Evolutionary conservation across 2,113 vertebrate species (phyloP).

Genomic region (Calyptommatus sinebrachiatus): DNA sequence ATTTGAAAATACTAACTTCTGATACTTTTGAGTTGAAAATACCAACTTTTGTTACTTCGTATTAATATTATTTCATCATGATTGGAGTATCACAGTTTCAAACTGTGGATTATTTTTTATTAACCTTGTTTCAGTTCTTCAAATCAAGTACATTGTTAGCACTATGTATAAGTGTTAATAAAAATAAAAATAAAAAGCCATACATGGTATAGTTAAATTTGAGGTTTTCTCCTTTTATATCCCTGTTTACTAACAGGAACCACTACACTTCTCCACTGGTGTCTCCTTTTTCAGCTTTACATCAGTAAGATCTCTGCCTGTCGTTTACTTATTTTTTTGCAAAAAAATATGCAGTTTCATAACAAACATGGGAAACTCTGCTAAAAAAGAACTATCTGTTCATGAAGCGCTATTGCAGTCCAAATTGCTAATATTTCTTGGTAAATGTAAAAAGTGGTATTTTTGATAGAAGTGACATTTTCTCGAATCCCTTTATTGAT

Average conservation of each 20-base stretch:
- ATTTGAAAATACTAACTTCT: neutral
- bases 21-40: too few relatives aligned
- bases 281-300: neutral
- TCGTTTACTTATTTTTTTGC: slow-evolving; percentile 29
- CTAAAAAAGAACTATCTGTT: slow-evolving; percentile 38
- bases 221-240: too few relatives aligned
- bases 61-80: neutral
- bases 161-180: too few relatives aligned
- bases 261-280: slow-evolving; percentile 11
- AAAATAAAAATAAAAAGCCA: too few relatives aligned
- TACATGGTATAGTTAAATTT: too few relatives aligned
- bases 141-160: too few relatives aligned
- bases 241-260: neutral
- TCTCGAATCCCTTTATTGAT: neutral
- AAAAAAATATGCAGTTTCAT: slow-evolving; percentile 32
- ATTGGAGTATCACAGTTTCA: too few relatives aligned
- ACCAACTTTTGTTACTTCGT: too few relatives aligned
- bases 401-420: slow-evolving; percentile 11
- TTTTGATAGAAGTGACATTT: neutral
- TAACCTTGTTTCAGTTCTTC: too few relatives aligned
- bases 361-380: slow-evolving; percentile 45
- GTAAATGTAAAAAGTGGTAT: neutral
- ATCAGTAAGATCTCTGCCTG: slow-evolving; percentile 20
- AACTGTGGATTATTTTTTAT: too few relatives aligned
- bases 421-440: slow-evolving; percentile 17